These are phyloP conservation scores for Gymnocephalus cernua DNA, from an alignment of 2,113 vertebrate species.

Conservation along the genomic window DNA sequence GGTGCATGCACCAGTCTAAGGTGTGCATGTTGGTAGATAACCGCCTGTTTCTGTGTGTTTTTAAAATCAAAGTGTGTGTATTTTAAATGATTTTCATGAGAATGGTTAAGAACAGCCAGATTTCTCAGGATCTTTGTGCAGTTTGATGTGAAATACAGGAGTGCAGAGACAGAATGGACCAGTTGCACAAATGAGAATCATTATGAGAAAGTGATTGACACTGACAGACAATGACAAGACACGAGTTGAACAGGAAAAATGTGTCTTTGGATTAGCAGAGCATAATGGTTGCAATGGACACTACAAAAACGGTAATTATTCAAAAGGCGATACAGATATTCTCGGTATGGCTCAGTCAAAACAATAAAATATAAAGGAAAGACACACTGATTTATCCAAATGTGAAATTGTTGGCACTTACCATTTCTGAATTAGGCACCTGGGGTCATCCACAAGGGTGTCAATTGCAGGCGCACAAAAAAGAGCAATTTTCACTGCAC, in stretches of 20 bases:
- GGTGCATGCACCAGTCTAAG: not conserved
- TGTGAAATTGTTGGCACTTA: conserved; percentile 77
- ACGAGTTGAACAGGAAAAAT: not conserved
- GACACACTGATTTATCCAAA: not conserved
- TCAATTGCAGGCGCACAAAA: conserved; percentile 55
- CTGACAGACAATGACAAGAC: conserved; percentile 2
- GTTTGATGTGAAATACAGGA: conserved; percentile 23
- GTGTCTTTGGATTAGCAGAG: not conserved
- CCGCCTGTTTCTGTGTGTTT: not conserved
- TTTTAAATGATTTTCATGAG: not conserved
- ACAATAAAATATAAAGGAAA: conserved; percentile 10
- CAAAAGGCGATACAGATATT: not conserved
- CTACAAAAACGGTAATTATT: not conserved
- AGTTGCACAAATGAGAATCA: conserved; percentile 52
- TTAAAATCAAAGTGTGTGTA: not conserved
- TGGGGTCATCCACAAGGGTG: conserved; percentile 70
- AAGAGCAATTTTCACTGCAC: conserved; percentile 55
- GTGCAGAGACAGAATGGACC: conserved; percentile 31
- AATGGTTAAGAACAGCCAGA: conserved; percentile 7
- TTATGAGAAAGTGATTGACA: conserved; percentile 41
- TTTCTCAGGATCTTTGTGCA: conserved; percentile 19
- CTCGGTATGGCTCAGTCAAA: not conserved
- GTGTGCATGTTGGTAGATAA: conserved; percentile 5
- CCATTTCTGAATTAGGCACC: conserved; percentile 68
- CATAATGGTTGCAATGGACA: not conserved